Conservation (phyloP, 2,888 invertebrate species). For the Xestia xanthographa region DNA sequence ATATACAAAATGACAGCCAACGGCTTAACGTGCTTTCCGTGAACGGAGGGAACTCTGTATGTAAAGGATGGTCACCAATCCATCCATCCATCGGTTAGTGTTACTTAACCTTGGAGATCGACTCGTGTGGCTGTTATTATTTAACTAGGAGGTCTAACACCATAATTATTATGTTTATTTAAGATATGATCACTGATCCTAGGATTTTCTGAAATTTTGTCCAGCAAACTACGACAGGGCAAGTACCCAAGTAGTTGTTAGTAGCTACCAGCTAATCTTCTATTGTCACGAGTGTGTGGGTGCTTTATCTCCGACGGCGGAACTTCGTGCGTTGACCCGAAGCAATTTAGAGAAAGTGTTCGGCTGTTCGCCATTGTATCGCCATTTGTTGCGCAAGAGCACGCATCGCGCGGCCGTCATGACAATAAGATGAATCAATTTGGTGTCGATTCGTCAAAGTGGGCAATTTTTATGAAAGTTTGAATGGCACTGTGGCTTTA, state of each 20-base stretch:
- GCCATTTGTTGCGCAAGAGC: slow-evolving; percentile 64
- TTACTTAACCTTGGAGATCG: background rate
- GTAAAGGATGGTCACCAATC: background rate
- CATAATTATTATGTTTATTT: no score
- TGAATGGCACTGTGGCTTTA: slow-evolving; percentile 9
- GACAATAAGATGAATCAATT: slow-evolving; percentile 60
- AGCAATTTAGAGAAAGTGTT: slow-evolving; percentile 71
- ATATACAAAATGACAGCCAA: background rate
- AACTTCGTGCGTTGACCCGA: slow-evolving; percentile 63
- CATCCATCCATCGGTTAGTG: no score
- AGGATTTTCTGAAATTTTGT: background rate
- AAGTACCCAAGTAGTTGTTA: background rate
- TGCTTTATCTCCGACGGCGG: slow-evolving; percentile 54
- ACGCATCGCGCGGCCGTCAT: slow-evolving; percentile 27
- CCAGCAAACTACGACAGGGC: background rate
- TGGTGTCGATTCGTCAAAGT: slow-evolving; percentile 17
- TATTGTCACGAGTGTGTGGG: slow-evolving; percentile 40
- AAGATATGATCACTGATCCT: background rate
- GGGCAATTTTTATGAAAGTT: slow-evolving; percentile 31
- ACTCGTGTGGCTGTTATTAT: background rate
- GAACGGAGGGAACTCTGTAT: background rate
- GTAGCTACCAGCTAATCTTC: slow-evolving; percentile 18
- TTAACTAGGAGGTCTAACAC: background rate
- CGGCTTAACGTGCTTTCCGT: no score
- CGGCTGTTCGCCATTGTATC: slow-evolving; percentile 65